Conservation (phyloP, 35 echinoderm and acorn worm species). For the Lytechinus pictus region DNA sequence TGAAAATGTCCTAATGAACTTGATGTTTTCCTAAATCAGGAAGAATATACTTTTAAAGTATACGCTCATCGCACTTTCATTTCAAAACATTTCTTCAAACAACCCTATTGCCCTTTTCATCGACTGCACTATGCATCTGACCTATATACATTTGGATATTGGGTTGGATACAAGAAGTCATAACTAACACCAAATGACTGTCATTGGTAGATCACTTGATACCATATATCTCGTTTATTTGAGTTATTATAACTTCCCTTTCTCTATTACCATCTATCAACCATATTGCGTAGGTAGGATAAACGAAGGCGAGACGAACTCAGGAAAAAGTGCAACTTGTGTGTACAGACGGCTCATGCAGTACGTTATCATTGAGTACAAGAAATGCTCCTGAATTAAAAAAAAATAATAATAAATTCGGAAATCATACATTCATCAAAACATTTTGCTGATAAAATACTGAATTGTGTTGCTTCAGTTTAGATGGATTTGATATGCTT, state of each 20-base stretch:
- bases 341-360: neutral
- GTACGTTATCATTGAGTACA: too few species aligned
- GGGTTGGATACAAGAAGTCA: neutral
- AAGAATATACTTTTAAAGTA: too few species aligned
- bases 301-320: neutral
- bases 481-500: too few species aligned
- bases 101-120: neutral
- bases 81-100: neutral
- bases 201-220: neutral
- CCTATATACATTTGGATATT: neutral
- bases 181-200: neutral
- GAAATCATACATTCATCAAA: too few species aligned
- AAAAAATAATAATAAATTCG: too few species aligned
- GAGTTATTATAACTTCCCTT: neutral
- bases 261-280: neutral
- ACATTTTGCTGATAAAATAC: too few species aligned
- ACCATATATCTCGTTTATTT: neutral
- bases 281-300: neutral
- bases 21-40: too few species aligned
- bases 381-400: too few species aligned
- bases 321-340: neutral
- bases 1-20: too few species aligned
- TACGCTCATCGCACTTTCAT: too few species aligned
- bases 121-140: neutral
- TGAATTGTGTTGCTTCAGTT: too few species aligned